Base-by-base conservation (phyloP, 2,888 invertebrate genomes). In the Timandra comae region DNA sequence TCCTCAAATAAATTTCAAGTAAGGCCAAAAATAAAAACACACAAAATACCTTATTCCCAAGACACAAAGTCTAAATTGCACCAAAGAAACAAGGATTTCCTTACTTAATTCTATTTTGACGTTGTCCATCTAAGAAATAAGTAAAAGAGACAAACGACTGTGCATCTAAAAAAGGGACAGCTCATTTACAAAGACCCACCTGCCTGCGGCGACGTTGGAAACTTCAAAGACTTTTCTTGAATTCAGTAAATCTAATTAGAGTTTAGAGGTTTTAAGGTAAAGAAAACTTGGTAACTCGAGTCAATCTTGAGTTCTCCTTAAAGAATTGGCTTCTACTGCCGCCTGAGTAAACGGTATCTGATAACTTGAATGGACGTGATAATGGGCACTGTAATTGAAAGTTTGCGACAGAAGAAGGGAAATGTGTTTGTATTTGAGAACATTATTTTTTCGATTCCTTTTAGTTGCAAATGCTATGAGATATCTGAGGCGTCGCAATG, bases 191-290 rank as follows among this genome's bases (percentile, higher is more conserved):
- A 46, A 49, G 51, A 30, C 36, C 28, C 34, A 45, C 46, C 49
- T 46, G 44, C 53, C 62, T 50, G 44, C 35, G 51, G 49, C 49
- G 44, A 35, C 39, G 46, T 45, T 41, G 41, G 41, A 56, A 57
- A 43, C 46, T 54, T 57, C 56, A 49, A 52, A 63, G 55, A 50
- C 55, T 55, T 43, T 41, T 37, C 42, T 37, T 50, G 53, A 45
- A 63, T 58, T 51, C 46, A 27, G 44, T 33, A 44, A 59, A 66
- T 60, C 52, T 63, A 62, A 67, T 68, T 65, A 66, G 55, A 50
- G 59, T 55, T 16, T 44, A 41, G 35, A 30, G 36, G 46, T 43
- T 42, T 29, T 41, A 36, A 16, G 37, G 27, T 16, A 6, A 16
- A 16, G 29, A 29, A 27, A 27, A 32, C 26, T 29, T 32, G 11